phyloP scores from a whole-genome alignment of 2,113 vertebrate species.

The Grammomys surdaster region DNA sequence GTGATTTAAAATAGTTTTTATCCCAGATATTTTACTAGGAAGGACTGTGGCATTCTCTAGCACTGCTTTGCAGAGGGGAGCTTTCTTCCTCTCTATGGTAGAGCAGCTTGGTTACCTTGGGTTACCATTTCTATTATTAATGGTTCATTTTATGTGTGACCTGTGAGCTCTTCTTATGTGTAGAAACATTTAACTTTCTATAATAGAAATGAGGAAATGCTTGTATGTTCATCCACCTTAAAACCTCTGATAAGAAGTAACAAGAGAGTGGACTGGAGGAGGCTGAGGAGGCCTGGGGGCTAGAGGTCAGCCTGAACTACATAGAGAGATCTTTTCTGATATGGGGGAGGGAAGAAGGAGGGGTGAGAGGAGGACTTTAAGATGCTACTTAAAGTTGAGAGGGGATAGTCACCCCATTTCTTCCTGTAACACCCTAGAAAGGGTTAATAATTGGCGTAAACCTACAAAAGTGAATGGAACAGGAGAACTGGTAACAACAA shows the following conservation, averaged over 20 bases:
- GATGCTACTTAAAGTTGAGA: not conserved
- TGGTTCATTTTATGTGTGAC: not conserved
- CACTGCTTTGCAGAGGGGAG: not conserved
- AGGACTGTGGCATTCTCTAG: not conserved
- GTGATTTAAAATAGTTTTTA: not conserved
- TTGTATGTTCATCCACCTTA: not conserved
- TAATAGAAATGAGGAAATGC: not conserved
- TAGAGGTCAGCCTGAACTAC: not conserved
- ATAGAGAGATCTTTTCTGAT: not conserved
- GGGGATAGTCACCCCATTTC: not conserved
- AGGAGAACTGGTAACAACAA: not conserved
- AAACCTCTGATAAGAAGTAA: not conserved
- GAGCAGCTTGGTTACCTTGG: not conserved
- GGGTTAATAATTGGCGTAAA: not conserved
- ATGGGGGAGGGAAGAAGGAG: no score
- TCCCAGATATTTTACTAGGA: constrained; percentile 46
- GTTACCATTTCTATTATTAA: not conserved
- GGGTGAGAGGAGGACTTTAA: not conserved
- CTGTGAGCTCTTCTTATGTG: not conserved
- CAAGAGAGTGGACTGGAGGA: not conserved
- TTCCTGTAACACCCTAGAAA: not conserved
- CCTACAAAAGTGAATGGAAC: not conserved
- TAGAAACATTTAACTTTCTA: not conserved
- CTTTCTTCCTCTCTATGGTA: not conserved
- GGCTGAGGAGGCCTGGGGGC: not conserved